Base-by-base conservation (phyloP, 2,888 invertebrate species). In the Idaea aversata region DNA sequence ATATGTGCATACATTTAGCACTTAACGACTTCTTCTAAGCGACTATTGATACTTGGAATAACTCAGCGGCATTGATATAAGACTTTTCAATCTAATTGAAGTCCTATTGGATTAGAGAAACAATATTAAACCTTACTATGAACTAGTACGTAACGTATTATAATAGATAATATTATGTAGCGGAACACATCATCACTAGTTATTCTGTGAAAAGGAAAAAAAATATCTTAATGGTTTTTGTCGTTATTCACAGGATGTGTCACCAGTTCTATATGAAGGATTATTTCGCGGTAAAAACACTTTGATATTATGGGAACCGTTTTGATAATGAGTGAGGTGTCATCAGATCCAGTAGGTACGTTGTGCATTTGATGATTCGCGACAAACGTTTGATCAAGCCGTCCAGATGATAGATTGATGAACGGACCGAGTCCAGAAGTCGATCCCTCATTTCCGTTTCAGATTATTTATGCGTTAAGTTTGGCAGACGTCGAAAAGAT, bases 371-470 rank as follows among this genome's bases (percentile, higher is more conserved):
- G 67, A 70, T 70, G 81, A 79, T 83, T 84, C 77, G 88, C 83
- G 79, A 87, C 78, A 80, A 77, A 66, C 87, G 82, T 90, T 91
- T 91, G 91, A 91, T 90, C 88, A 78, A 70, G 71, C 76, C 78
- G 78, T 68, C 69, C 63, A 66, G 83, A 68, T 77, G 90, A 90
- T 78, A 77, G 87, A 91, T 89, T 85, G 83, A 90, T 88, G 85
- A 75, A 72, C 79, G 71, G 78, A 77, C 77, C 77, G 78, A 77
- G 79, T 74, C 75, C 72, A 80, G 78, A 82, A 85, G 83, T 84
- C 84, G 82, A 85, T 83, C 81, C 77, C 75, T 72, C 70, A 78
- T 79, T 84, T 89, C 88, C 90, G 85, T 72, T 78, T 76, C 72
- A 75, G 73, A 81, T 82, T 77, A 83, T 84, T 87, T 83, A 84